phyloP scores from a whole-genome alignment of 2,888 invertebrate species.

The Chrysolina oricalcia region DNA sequence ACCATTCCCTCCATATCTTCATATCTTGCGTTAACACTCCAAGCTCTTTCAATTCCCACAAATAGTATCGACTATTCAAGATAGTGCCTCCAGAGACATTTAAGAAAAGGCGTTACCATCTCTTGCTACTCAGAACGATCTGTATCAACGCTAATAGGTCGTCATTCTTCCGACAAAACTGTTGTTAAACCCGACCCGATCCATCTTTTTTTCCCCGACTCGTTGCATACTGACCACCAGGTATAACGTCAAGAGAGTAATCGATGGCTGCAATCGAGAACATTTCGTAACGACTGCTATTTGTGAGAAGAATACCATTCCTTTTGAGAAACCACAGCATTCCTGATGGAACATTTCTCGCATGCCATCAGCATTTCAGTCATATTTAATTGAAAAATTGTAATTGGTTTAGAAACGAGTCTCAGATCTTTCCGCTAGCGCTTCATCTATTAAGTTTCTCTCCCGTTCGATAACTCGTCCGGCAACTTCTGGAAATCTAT shows the following conservation, averaged over 20 bases:
- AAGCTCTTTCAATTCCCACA: background rate
- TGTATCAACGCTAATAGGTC: background rate
- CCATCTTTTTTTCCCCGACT: background rate
- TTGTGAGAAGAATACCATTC: constrained; percentile 15
- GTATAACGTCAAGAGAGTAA: constrained; percentile 9
- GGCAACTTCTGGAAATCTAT: constrained; percentile 52
- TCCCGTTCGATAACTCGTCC: constrained; percentile 52
- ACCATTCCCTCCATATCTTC: background rate
- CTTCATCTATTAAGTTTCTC: constrained; percentile 50
- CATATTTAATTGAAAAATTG: constrained; percentile 51
- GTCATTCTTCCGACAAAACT: background rate
- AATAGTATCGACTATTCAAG: background rate
- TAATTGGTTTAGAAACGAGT: constrained; percentile 55
- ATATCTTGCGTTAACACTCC: no score
- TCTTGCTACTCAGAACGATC: background rate
- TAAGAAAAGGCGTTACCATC: background rate
- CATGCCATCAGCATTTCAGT: constrained; percentile 33
- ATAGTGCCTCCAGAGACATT: background rate
- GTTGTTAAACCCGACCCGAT: background rate
- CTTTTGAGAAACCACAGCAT: constrained; percentile 4
- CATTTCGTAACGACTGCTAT: constrained; percentile 11
- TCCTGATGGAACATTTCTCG: constrained; percentile 33
- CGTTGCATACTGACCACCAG: background rate
- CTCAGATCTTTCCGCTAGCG: constrained; percentile 50
- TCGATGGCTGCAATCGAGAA: background rate